Conservation (phyloP, 2,888 invertebrate genomes). For the Deilephila elpenor region DNA sequence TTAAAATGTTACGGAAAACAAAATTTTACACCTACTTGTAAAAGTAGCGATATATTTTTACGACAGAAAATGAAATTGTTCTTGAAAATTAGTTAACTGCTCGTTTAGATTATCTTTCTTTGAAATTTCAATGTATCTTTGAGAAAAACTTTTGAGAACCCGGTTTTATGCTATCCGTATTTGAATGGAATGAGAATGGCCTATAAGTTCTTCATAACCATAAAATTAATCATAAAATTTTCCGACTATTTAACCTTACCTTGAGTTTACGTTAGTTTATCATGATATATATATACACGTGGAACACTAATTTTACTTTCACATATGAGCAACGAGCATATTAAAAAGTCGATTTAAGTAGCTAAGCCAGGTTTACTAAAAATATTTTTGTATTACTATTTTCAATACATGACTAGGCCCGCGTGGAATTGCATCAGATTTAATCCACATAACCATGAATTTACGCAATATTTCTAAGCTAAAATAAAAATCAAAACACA, state of each 20-base stretch:
- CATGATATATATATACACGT: not conserved
- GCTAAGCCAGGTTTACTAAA: not conserved
- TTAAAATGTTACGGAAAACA: not conserved
- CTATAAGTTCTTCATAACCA: not conserved
- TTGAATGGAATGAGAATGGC: not conserved
- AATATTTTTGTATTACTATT: not conserved
- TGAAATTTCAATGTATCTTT: constrained; percentile 8
- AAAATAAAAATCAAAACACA: no score
- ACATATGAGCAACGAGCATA: not conserved
- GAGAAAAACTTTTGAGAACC: constrained; percentile 7
- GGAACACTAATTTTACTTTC: not conserved
- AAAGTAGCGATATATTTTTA: constrained; percentile 10
- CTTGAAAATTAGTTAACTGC: constrained; percentile 1
- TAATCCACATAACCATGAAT: no score
- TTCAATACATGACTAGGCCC: no score
- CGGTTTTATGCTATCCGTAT: not conserved
- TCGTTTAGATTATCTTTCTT: not conserved
- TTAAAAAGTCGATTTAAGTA: not conserved
- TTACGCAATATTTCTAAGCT: no score
- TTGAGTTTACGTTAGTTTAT: not conserved
- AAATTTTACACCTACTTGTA: not conserved
- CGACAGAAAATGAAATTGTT: not conserved
- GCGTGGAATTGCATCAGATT: no score
- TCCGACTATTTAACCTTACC: not conserved
- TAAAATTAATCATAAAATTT: constrained; percentile 1